Evolutionary conservation across 2,888 invertebrate genomes (phyloP), one percentile per base, ranked within the genome.

Genomic region (Rhynchonema sp.): DNA sequence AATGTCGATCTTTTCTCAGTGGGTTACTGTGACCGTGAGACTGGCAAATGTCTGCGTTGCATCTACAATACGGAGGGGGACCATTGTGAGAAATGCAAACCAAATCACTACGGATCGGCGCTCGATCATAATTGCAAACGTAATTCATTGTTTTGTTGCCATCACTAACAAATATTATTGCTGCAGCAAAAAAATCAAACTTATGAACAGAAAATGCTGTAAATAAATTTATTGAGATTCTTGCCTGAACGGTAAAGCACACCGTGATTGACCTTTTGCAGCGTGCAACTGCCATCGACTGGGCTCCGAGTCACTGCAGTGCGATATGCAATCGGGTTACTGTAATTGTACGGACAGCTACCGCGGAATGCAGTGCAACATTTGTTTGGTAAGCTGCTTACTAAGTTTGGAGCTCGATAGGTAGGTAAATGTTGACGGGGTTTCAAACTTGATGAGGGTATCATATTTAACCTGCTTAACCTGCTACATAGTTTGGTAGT

Each of bases 41-140:
- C 85, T 0, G 96, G 96, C 1, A 81, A 82, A 64, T 96, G 96
- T 74, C 80, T 87, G 60, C 82, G 83, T 53, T 94, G 94, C 71
- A 82, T 76, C 81, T 69, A 85, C 83, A 76, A 84, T 82, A 66
- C 80, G 77, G 3, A 80, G 68, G 84, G 84, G 80, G 67, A 85
- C 83, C 22, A 83, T 82, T 82, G 82, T 70, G 81, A 82, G 76
- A 79, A 63, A 6, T 71, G 71, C 63, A 65, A 66, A 60, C 66
- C 66, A 29, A 65, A 71, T 58, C 69, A 71, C 63, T 71, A 66
- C 66, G 71, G 71, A 30, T 64, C 64, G 23, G 70, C 71, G 3
- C 63, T 66, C 23, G 59, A 62, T 1, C 70, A 70, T 63, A 65
- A 63, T 46, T 71, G 71, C 62, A 38, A 6, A 29, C 26, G 54